Evolutionary conservation across 2,888 invertebrate genomes (phyloP).

Genomic region (Phrixothrix hirtus): DNA sequence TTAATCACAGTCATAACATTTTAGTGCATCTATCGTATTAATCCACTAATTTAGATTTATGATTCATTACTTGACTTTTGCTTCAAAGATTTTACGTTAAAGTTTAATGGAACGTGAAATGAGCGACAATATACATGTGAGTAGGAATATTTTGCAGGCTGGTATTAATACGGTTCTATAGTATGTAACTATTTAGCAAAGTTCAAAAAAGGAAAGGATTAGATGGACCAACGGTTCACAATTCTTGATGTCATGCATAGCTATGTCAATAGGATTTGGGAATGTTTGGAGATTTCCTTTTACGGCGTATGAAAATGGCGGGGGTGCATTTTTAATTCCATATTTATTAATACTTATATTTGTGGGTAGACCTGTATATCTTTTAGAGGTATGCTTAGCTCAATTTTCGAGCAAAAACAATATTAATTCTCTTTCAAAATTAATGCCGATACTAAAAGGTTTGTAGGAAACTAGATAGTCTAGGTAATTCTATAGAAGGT

Average conservation of each 20-base stretch:
- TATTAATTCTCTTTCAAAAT: not conserved
- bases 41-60: too few relatives aligned
- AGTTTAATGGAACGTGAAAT: too few relatives aligned
- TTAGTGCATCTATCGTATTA: too few relatives aligned
- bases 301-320: slow-evolving; percentile 71
- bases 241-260: slow-evolving; percentile 75
- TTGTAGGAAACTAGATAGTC: too few relatives aligned
- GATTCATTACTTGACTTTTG: too few relatives aligned
- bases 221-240: slow-evolving; percentile 69
- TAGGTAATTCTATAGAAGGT: too few relatives aligned
- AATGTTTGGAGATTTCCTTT: slow-evolving; percentile 71
- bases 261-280: slow-evolving; percentile 73
- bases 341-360: slow-evolving; percentile 4
- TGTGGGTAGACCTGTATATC: slow-evolving; percentile 2
- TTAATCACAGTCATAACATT: too few relatives aligned
- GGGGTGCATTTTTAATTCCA: slow-evolving; percentile 59
- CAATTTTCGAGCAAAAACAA: slow-evolving; percentile 11
- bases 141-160: too few relatives aligned
- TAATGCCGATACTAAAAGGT: not conserved
- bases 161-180: too few relatives aligned
- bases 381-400: slow-evolving; percentile 2
- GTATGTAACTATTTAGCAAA: not conserved
- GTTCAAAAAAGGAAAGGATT: not conserved
- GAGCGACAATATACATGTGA: too few relatives aligned
- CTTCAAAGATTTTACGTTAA: too few relatives aligned